Percentiles rank a stretch among this genome's conserved stretches.
phyloP scores from a whole-genome alignment of 2,888 invertebrate species.

The Apodemia hepburni region DNA sequence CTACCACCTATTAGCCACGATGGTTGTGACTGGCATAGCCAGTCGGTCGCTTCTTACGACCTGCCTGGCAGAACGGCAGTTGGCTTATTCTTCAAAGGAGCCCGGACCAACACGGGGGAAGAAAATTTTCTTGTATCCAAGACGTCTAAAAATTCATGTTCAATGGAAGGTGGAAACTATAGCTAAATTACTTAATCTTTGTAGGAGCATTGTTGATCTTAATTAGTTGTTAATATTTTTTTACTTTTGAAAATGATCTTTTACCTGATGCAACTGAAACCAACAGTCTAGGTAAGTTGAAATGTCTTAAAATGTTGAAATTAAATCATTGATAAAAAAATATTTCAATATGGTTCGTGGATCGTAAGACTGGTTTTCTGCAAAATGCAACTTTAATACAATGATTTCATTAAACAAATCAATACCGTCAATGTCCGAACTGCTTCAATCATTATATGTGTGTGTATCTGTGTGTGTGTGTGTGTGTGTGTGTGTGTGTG shows the following conservation, averaged over 20 bases:
- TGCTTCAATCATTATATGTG: not conserved
- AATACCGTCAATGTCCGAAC: slow-evolving; percentile 10
- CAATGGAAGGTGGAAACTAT: slow-evolving; percentile 3
- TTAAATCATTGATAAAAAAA: slow-evolving; percentile 9
- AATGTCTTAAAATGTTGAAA: slow-evolving; percentile 10
- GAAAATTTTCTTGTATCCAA: slow-evolving; percentile 18
- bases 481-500: not conserved
- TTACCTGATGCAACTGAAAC: slow-evolving; percentile 22
- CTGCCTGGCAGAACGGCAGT: too few relatives aligned
- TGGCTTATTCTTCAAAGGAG: too few relatives aligned
- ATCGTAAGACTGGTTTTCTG: slow-evolving; percentile 6
- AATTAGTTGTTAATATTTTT: slow-evolving; percentile 23
- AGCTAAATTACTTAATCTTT: slow-evolving; percentile 15
- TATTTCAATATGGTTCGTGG: slow-evolving; percentile 12
- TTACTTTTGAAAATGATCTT: slow-evolving; percentile 23
- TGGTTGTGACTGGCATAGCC: too few relatives aligned
- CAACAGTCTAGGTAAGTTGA: slow-evolving; percentile 16
- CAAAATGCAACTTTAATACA: slow-evolving; percentile 20
- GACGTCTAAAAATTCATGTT: slow-evolving; percentile 13
- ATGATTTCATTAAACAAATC: slow-evolving; percentile 20
- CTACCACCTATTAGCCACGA: too few relatives aligned
- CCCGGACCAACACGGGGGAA: too few relatives aligned
- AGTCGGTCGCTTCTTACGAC: too few relatives aligned
- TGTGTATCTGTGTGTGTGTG: too few relatives aligned
- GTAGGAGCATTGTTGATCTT: slow-evolving; percentile 19